Base-by-base conservation (phyloP, 2,113 vertebrate genomes). In the Anarrhichthys ocellatus region DNA sequence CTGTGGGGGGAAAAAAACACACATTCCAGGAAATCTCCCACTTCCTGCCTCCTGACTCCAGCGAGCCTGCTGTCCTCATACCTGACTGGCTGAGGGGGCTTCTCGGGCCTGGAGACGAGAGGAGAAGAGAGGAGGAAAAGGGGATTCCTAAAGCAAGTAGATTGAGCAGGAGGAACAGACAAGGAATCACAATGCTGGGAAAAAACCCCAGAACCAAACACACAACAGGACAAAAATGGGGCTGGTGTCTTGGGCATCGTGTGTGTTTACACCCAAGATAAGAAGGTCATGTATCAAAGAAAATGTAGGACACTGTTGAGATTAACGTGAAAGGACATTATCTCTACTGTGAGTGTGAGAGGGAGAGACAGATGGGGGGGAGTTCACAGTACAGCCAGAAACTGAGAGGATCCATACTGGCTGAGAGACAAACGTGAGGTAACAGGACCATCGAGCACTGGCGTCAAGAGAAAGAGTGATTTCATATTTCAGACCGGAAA, bases 1-100 rank as follows among this genome's bases (percentile, higher is more conserved):
- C 92, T 89, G 90, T 81, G 75, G 92, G 91, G 92, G 8, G 44
- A 17, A 58, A 58, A 64, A 94, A 94, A 92, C 65, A 70, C 87
- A 93, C 94, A 95, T 96, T 96, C 95, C 95, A 96, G 95, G 95
- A 96, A 96, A 95, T 95, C 92, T 95, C 94, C 94, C 90, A 91
- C 94, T 94, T 96, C 95, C 95, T 95, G 95, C 83, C 92, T 92
- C 78, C 84, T 66, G 90, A 92, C 91, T 95, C 88, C 91, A 89
- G 76, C 4, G 9, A 68, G 82, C 82, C 89, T 83, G 90, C 82
- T 85, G 83, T 89, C 89, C 89, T 94, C 89, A 84, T 93, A 94
- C 93, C 92, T 93, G 92, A 93, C 86, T 80, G 83, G 79, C 83
- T 73, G 66, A 64, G 76, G 73, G 83, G 58, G 63, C 46, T 77